Conservation (phyloP, 2,888 invertebrate species). For the Ernsta delagoae region DNA sequence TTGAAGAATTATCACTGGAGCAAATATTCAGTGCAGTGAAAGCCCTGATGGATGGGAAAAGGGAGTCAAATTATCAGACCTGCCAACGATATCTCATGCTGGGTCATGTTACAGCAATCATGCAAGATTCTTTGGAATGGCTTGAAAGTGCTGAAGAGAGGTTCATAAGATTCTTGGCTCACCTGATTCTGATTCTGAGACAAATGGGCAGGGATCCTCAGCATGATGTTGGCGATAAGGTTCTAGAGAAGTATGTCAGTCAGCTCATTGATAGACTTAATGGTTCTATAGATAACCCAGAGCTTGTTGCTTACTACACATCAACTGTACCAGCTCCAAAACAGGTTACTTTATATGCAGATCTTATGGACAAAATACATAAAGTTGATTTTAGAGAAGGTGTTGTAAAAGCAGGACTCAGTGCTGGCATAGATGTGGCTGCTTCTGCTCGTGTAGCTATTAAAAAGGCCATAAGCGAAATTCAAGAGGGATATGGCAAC, state of each 20-base stretch:
- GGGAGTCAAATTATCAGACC: conserved; percentile 88
- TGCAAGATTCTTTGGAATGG: conserved; percentile 89
- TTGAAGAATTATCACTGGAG: conserved; percentile 70
- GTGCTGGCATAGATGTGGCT: conserved; percentile 92
- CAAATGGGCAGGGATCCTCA: conserved; percentile 90
- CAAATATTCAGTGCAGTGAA: conserved; percentile 76
- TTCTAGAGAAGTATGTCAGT: conserved; percentile 90
- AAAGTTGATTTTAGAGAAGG: conserved; percentile 87
- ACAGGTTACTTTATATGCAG: conserved; percentile 86
- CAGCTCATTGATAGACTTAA: conserved; percentile 86
- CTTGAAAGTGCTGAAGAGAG: conserved; percentile 81
- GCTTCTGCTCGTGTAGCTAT: conserved; percentile 94
- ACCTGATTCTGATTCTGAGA: conserved; percentile 92
- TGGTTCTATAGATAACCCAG: conserved; percentile 87
- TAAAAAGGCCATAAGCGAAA: conserved; percentile 86
- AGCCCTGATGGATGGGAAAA: conserved; percentile 81
- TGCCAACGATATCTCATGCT: conserved; percentile 95
- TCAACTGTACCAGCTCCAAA: conserved; percentile 87
- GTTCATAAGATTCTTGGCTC: conserved; percentile 92
- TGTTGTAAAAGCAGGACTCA: conserved; percentile 89
- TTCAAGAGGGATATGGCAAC: conserved; percentile 77
- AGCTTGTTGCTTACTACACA: conserved; percentile 93
- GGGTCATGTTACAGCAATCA: conserved; percentile 90
- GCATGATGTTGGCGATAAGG: conserved; percentile 89
- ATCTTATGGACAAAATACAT: conserved; percentile 88